Base-by-base conservation (phyloP, 2,888 invertebrate genomes). In the Abrostola tripartita region DNA sequence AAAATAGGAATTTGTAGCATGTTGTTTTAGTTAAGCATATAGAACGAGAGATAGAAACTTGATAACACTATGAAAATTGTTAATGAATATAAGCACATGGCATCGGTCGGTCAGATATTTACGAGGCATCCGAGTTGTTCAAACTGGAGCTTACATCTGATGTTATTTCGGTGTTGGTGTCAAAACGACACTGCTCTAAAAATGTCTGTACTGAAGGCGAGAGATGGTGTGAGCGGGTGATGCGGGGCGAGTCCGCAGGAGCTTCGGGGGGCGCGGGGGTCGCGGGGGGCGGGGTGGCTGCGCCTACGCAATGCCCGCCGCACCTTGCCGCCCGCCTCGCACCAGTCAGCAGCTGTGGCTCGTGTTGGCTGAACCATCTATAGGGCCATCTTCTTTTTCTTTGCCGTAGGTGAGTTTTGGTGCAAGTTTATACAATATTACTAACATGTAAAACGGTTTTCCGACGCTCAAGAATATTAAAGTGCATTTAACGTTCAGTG, bases 361-460 rank as follows among this genome's bases (percentile, higher is more conserved):
- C 93, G 94, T 92, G 94, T 93, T 93, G 95, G 95, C 95, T 96
- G 96, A 96, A 96, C 96, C 95, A 94, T 94, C 95, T 85, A 83
- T 93, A 93, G 94, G 93, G 94, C 94, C 93, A 92, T 90, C 93
- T 86, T 88, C 91, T 92, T 92, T 93, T 87, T 92, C 90, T 89
- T 89, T 92, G 80, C 86, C 87, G 87, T 94, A 92, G 94, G 94
- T 94, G 93, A 94, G 94, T 94, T 86, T 81, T 83, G 78, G 90
- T 88, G 88, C 85, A 80, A 81, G 81, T 82, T 78, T 68, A 71
- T 78, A 78, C 72, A 74, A 74, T 82, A 81, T 68, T 85, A 87
- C 83, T 85, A 88, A 87, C 85, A 82, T 77, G 56, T 65, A 66
- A 79, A 80, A 81, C 61, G 76, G 79, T 75, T 73, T 60, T 76